Evolutionary conservation across 2,797 vertebrate species (phyloP), one percentile per base, ranked within the genome.

Genomic region (Mormyrops attenuatus): DNA sequence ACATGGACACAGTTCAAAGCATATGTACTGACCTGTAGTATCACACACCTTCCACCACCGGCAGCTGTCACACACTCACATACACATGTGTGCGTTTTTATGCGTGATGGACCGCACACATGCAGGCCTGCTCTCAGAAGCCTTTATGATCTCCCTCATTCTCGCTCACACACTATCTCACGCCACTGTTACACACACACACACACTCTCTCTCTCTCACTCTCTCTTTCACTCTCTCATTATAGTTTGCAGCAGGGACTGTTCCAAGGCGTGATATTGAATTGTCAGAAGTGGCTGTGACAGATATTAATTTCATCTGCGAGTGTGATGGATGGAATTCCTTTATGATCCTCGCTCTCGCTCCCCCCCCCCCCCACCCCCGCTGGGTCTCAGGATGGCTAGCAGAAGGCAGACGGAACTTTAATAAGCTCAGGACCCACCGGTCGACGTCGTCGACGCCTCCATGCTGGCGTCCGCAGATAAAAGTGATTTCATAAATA

Each of bases 281-380:
- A 95, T 95, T 96, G 94, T 96, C 95, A 96, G 92, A 94, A 95
- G 91, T 95, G 93, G 94, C 95, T 93, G 92, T 96, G 96, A 96
- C 95, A 96, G 93, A 93, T 96, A 95, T 97, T 97, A 95, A 97
- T 97, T 97, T 97, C 90, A 95, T 96, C 95, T 93, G 94, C 94
- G 95, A 94, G 92, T 94, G 94, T 97, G 96, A 96, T 96, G 93
- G 95, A 96, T 97, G 95, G 94, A 95, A 94, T 96, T 95, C 94
- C 93, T 96, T 95, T 95, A 94, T 96, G 96, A 96, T 91, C 91
- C 89, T 69, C 91, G 63, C n/a, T 60, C n/a, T 22, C 15, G 22
- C 87, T 50, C 38, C 26, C 60, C 63, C 26, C 63, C 26, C 34
- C 87, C 89, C 89, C 88, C 89, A 93, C 95, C 94, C 94, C 91